Conservation (phyloP, 2,888 invertebrate genomes). For the Drosophila neonasuta region DNA sequence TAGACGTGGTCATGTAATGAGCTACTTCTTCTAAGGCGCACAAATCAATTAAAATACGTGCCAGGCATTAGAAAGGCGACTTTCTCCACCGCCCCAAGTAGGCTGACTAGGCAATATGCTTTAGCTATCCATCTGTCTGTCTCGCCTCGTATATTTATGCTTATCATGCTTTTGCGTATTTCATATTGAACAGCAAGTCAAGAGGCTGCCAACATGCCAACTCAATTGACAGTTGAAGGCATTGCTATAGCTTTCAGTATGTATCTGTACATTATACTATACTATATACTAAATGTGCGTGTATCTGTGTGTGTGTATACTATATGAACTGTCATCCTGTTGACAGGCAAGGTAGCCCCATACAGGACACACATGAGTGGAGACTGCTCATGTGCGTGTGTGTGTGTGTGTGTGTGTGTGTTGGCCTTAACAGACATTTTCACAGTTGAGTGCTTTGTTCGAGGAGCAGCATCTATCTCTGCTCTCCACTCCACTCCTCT, state of each 20-base stretch:
- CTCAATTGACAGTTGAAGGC: conserved; percentile 75
- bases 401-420: conserved; percentile 43
- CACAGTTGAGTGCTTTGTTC: conserved; percentile 76
- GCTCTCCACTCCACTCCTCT: neutral
- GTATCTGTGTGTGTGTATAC: conserved; percentile 30
- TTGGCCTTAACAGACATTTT: conserved; percentile 76
- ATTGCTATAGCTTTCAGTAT: conserved; percentile 30
- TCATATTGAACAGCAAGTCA: conserved; percentile 72
- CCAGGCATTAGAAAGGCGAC: conserved; percentile 68
- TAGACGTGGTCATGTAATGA: conserved; percentile 46
- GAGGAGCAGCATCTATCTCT: conserved; percentile 37
- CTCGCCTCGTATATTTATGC: conserved; percentile 51
- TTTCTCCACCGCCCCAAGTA: neutral
- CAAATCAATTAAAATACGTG: conserved; percentile 81
- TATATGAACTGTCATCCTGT: conserved; percentile 75
- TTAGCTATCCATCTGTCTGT: conserved; percentile 1
- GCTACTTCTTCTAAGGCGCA: conserved; percentile 45
- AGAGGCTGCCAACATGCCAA: conserved; percentile 77
- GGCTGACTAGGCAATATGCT: conserved; percentile 62
- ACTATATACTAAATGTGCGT: conserved; percentile 26
- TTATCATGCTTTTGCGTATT: conserved; percentile 69
- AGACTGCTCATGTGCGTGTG: conserved; percentile 38
- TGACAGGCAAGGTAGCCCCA: conserved; percentile 72
- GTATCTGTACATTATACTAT: conserved; percentile 23
- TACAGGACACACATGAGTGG: conserved; percentile 60